phyloP scores from a whole-genome alignment of 1,140 invertebrate genomes.

The Microplitis demolitor region DNA sequence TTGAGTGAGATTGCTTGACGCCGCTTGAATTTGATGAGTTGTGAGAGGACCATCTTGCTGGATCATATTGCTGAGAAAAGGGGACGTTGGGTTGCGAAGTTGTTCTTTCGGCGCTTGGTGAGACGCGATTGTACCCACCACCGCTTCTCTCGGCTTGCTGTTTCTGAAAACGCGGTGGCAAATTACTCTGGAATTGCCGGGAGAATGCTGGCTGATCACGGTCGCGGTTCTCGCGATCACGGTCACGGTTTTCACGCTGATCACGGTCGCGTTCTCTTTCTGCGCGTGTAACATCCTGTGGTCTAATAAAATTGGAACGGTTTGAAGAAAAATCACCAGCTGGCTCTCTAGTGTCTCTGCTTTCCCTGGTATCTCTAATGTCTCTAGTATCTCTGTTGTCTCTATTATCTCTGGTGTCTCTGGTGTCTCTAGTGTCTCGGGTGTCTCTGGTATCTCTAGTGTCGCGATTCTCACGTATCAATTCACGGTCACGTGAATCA shows the following conservation, averaged over 20 bases:
- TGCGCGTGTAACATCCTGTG: constrained; percentile 50
- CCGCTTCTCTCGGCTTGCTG: constrained; percentile 66
- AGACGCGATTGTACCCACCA: constrained; percentile 47
- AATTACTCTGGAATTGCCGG: constrained; percentile 76
- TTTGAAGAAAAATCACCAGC: constrained; percentile 34
- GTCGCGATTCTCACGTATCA: constrained; percentile 27
- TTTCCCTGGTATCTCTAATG: too few relatives aligned
- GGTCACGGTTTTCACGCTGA: constrained; percentile 39
- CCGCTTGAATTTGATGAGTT: constrained; percentile 36
- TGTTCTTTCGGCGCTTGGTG: constrained; percentile 51
- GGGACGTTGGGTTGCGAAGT: constrained; percentile 41
- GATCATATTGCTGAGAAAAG: constrained; percentile 62
- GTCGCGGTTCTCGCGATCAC: constrained; percentile 53
- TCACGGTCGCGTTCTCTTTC: constrained; percentile 59
- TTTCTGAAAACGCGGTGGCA: constrained; percentile 85
- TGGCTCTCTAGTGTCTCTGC: constrained; percentile 29
- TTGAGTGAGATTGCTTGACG: constrained; percentile 45
- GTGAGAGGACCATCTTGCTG: constrained; percentile 51
- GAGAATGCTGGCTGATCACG: constrained; percentile 65
- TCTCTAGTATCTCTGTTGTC: constrained; percentile 29
- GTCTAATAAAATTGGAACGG: constrained; percentile 38
- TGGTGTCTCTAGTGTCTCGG: constrained; percentile 28
- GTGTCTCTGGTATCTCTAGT: too few relatives aligned
- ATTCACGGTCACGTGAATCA: constrained; percentile 37
- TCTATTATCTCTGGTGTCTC: too few relatives aligned